Evolutionary conservation across 2,797 vertebrate species (phyloP), one percentile per base, ranked within the genome.

Genomic region (Rhinophrynus dorsalis): DNA sequence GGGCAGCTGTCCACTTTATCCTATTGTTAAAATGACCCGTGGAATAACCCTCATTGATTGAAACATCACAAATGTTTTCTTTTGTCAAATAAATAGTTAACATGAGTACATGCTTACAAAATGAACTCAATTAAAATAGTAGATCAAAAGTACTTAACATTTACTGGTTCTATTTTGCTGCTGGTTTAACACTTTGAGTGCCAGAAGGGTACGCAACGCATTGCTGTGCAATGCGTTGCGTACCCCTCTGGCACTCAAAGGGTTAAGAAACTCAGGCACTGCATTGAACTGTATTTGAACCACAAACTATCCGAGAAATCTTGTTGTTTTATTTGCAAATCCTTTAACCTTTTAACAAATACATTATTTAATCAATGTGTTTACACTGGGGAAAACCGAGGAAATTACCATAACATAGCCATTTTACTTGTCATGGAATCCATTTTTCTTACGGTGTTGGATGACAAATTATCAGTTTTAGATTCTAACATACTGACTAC

Each of bases 361-460:
- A 65, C 40, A 70, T 20, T 77, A 66, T 77, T 81, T 63, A 84
- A 79, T 78, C 70, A 76, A 33, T 54, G n/a, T 65, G 32, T 48
- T 7, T 63, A 8, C 82, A 78, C 44, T 21, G 29, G 81, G 80
- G 82, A 80, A 84, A 80, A 84, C 42, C 3, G 29, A 84, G 83
- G 81, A 84, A 83, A 84, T 83, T 52, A 68, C 70, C 73, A 69
- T 72, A 77, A 69, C 71, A 42, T 24, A 73, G 40, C 67, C 61
- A 74, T 79, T 77, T 68, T 69, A 60, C 65, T 52, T 68, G 65
- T 20, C 52, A 58, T n/a, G 20, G 65, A 71, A 48, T n/a, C 52
- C 57, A 26, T 75, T 67, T 64, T 70, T 76, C 45, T 56, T 52
- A 50, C 70, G 23, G 68, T 80, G 64, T 57, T 61, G 66, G 68